phyloP scores from a whole-genome alignment of 2,888 invertebrate genomes.

The Osedax fenrisi region DNA sequence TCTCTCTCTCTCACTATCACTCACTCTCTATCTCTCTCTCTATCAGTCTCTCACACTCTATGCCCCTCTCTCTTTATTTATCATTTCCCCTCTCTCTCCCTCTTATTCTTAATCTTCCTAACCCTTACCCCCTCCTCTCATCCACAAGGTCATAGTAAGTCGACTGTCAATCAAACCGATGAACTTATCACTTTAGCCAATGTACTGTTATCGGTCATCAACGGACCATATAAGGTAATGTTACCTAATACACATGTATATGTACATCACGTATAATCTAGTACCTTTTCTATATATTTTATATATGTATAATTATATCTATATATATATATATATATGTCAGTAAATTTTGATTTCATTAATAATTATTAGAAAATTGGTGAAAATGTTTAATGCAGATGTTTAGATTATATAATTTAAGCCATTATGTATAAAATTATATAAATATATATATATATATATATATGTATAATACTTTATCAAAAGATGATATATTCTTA shows the following conservation, averaged over 20 bases:
- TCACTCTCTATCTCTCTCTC: too few relatives aligned
- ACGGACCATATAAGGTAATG: slow-evolving; percentile 42
- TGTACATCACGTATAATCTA: neutral
- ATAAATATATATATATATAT: neutral
- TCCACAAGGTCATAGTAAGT: slow-evolving; percentile 9
- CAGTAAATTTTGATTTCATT: too few relatives aligned
- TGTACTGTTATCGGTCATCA: slow-evolving; percentile 43
- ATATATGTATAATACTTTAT: neutral
- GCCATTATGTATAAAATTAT: too few relatives aligned
- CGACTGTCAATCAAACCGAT: slow-evolving; percentile 32
- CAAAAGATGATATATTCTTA: neutral
- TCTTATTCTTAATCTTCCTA: neutral
- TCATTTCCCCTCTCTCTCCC: neutral
- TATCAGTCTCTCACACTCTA: too few relatives aligned
- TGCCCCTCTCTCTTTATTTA: neutral
- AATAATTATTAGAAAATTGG: too few relatives aligned
- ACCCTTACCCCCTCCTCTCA: neutral
- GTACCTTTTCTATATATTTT: neutral
- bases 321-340: too few relatives aligned
- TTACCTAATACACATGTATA: neutral
- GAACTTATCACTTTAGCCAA: slow-evolving; percentile 45
- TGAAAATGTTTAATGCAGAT: too few relatives aligned
- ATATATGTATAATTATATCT: neutral
- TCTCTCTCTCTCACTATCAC: too few relatives aligned
- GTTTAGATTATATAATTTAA: too few relatives aligned